These are phyloP conservation scores for Ophioninae sp. DNA, from an alignment of 2,888 invertebrate species.

Conservation along the genomic window DNA sequence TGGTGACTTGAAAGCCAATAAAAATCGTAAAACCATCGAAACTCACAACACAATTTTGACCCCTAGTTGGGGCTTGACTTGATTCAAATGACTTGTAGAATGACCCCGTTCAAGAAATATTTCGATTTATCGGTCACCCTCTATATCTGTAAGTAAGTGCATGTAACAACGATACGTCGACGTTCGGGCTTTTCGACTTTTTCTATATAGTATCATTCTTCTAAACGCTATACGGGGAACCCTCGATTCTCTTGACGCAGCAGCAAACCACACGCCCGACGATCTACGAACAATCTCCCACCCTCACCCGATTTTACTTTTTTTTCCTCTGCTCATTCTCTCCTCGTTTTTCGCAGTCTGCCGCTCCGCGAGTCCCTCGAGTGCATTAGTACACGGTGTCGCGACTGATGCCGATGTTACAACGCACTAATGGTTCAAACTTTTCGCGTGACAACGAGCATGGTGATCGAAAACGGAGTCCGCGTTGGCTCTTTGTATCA, in stretches of 20 bases:
- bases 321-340: slow-evolving; percentile 4
- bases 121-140: background rate
- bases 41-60: too few species aligned
- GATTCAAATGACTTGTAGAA: too few species aligned
- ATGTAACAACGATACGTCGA: slow-evolving; percentile 42
- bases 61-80: too few species aligned
- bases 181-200: slow-evolving; percentile 59
- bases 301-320: slow-evolving; percentile 30
- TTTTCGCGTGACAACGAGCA: slow-evolving; percentile 14
- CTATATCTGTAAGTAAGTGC: background rate
- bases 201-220: slow-evolving; percentile 23
- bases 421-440: slow-evolving; percentile 29
- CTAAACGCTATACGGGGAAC: slow-evolving; percentile 26
- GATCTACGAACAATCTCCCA: slow-evolving; percentile 55
- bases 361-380: slow-evolving; percentile 12
- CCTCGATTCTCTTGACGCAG: slow-evolving; percentile 57
- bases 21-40: too few species aligned
- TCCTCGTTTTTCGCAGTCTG: slow-evolving; percentile 11
- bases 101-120: too few species aligned
- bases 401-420: slow-evolving; percentile 40
- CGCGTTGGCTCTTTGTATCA: background rate
- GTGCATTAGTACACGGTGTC: slow-evolving; percentile 42
- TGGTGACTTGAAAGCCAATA: too few species aligned
- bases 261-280: slow-evolving; percentile 42
- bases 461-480: background rate